Conservation (phyloP, 1,140 invertebrate genomes). For the Calephelis nemesis region DNA sequence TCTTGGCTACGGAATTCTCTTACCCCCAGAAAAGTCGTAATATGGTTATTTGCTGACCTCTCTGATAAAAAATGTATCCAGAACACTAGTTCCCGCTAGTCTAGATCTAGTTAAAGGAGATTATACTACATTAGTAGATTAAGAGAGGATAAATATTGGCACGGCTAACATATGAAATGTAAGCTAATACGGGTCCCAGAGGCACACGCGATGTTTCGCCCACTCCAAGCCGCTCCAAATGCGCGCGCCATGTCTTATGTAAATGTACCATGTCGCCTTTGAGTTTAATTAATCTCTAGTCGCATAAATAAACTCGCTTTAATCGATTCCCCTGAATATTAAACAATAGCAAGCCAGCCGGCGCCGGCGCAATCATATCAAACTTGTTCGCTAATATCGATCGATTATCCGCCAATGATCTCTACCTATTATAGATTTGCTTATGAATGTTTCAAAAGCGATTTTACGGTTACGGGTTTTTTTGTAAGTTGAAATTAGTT, state of each 20-base stretch:
- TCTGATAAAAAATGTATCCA: no score
- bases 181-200: conserved; percentile 29
- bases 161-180: conserved; percentile 31
- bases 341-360: conserved; percentile 45
- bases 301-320: conserved; percentile 67
- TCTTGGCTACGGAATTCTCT: no score
- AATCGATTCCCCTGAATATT: conserved; percentile 63
- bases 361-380: conserved; percentile 43
- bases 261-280: conserved; percentile 65
- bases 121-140: neutral
- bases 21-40: no score
- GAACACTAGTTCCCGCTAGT: no score
- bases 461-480: conserved; percentile 4
- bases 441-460: neutral
- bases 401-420: conserved; percentile 20
- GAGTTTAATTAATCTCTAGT: conserved; percentile 71
- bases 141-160: conserved; percentile 5
- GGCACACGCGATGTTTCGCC: conserved; percentile 60
- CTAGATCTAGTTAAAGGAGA: neutral
- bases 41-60: no score
- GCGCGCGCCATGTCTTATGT: conserved; percentile 72
- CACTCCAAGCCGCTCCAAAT: conserved; percentile 63
- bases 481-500: neutral
- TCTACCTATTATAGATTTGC: conserved; percentile 8
- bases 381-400: conserved; percentile 29